phyloP scores from a whole-genome alignment of 2,797 vertebrate species.

The Coccyzus lansbergi region DNA sequence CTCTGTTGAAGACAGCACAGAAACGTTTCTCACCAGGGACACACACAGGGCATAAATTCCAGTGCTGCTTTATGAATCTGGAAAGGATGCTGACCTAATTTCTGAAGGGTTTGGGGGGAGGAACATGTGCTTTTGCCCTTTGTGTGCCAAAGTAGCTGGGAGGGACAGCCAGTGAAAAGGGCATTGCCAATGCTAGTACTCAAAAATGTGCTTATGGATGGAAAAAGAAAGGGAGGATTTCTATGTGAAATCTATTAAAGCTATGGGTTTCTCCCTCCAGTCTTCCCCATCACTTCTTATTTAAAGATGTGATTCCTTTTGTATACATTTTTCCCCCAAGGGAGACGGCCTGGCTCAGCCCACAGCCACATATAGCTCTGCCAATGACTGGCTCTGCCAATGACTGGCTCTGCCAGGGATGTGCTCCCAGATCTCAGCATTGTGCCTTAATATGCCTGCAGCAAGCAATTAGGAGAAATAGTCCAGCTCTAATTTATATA shows the following conservation, averaged over 20 bases:
- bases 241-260: neutral
- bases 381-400: neutral
- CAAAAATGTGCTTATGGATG: neutral
- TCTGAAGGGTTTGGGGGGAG: neutral
- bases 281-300: neutral
- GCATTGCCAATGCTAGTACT: neutral
- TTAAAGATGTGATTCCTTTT: neutral
- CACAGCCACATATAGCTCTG: neutral
- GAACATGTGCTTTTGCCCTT: neutral
- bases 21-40: neutral
- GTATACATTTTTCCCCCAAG: neutral
- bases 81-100: neutral
- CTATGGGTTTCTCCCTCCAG: neutral
- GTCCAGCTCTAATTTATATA: neutral
- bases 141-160: neutral
- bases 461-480: neutral
- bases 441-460: neutral
- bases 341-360: neutral
- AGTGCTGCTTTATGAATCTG: neutral
- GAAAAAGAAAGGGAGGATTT: neutral
- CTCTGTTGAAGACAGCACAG: neutral
- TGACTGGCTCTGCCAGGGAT: neutral
- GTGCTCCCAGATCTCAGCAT: neutral
- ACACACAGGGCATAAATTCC: neutral
- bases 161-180: neutral